A percentile compares a stretch with the other conserved stretches of the same genome.
These are phyloP conservation scores for Lampropteryx suffumata DNA, from an alignment of 2,888 invertebrate species.

Conservation along the genomic window DNA sequence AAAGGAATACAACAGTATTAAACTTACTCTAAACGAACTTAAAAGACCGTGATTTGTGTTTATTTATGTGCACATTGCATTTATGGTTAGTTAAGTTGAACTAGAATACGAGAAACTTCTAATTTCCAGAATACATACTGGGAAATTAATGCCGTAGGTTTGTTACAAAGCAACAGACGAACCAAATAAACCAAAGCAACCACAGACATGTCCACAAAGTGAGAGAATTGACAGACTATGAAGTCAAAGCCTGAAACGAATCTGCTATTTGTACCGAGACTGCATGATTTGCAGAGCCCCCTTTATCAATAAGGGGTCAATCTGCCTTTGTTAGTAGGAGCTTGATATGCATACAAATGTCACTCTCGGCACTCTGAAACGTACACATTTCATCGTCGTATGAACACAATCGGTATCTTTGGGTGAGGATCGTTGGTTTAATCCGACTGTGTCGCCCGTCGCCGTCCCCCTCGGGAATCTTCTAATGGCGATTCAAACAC, in stretches of 20 bases:
- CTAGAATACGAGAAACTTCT: too few species aligned
- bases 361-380: constrained; percentile 19
- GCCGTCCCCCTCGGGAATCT: constrained; percentile 38
- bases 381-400: constrained; percentile 26
- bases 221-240: constrained; percentile 3
- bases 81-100: too few species aligned
- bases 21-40: constrained; percentile 8
- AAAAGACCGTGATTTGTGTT: not conserved
- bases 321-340: constrained; percentile 22
- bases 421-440: constrained; percentile 41
- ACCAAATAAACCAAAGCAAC: not conserved
- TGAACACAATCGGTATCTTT: constrained; percentile 33
- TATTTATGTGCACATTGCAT: not conserved
- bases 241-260: constrained; percentile 2
- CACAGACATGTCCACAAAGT: constrained; percentile 1
- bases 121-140: too few species aligned
- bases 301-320: constrained; percentile 23
- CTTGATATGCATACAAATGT: constrained; percentile 24
- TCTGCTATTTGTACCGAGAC: constrained; percentile 12
- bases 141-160: too few species aligned
- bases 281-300: constrained; percentile 21
- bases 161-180: too few species aligned
- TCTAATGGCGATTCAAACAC: constrained; percentile 64
- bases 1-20: constrained; percentile 38
- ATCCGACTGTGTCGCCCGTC: constrained; percentile 49